These are phyloP conservation scores for Drosophila longiperda DNA, from an alignment of 2,888 invertebrate genomes.

Conservation along the genomic window DNA sequence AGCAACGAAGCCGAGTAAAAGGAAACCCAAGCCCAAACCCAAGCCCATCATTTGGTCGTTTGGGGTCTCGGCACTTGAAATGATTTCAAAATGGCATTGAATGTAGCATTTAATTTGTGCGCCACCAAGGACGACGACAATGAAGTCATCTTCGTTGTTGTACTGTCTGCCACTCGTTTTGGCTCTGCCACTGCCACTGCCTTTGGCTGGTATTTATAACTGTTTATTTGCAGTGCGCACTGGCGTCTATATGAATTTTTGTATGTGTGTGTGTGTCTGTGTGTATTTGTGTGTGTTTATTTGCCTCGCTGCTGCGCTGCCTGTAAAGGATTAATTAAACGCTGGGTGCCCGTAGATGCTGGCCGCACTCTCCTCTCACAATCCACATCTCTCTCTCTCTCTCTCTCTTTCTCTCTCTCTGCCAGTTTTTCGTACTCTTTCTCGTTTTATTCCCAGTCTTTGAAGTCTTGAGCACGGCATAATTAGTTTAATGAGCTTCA, in stretches of 20 bases:
- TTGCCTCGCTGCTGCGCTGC: constrained; percentile 46
- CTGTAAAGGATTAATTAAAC: constrained; percentile 83
- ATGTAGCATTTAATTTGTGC: constrained; percentile 79
- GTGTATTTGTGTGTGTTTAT: constrained; percentile 27
- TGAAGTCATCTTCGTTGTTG: constrained; percentile 51
- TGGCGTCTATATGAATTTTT: constrained; percentile 6
- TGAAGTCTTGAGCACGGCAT: constrained; percentile 69
- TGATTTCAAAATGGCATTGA: constrained; percentile 77
- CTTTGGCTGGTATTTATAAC: constrained; percentile 62
- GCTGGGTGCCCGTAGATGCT: constrained; percentile 70
- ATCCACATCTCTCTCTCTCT: constrained; percentile 7
- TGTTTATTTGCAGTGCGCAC: constrained; percentile 68
- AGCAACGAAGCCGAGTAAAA: constrained; percentile 15
- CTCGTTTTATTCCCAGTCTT: constrained; percentile 41
- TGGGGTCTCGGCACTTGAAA: constrained; percentile 63
- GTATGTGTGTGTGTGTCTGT: neutral
- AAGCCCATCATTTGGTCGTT: constrained; percentile 1
- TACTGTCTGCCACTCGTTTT: constrained; percentile 36
- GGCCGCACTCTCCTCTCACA: neutral
- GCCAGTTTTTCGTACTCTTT: neutral
- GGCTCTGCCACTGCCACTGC: constrained; percentile 17
- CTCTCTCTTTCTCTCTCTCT: neutral
- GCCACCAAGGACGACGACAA: constrained; percentile 65
- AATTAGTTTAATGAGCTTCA: constrained; percentile 80
- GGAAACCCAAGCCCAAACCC: constrained; percentile 2